A percentile compares a stretch with the other conserved stretches of the same genome.
Conservation (phyloP, 1,140 invertebrate species). For the Paralvinella palmiformis region DNA sequence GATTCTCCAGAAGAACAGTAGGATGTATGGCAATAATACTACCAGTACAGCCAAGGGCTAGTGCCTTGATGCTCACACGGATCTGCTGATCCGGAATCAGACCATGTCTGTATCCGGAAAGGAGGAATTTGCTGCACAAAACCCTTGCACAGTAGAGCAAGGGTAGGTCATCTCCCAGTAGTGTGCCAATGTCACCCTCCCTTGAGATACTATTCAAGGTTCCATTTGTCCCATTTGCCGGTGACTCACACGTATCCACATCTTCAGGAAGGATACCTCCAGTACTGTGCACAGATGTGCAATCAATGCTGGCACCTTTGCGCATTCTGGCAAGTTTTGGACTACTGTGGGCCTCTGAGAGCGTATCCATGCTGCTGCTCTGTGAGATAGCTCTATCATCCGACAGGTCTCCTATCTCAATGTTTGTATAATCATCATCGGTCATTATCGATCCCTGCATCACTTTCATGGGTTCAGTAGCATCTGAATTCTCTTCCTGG, state of each 20-base stretch:
- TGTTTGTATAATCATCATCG: constrained; percentile 37
- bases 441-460: too few relatives aligned
- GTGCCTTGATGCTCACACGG: constrained; percentile 76
- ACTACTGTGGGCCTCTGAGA: constrained; percentile 26
- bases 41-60: constrained; percentile 69
- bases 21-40: constrained; percentile 66
- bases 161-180: constrained; percentile 61
- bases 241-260: too few relatives aligned
- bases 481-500: too few relatives aligned
- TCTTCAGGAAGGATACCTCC: too few relatives aligned
- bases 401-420: constrained; percentile 33
- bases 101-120: constrained; percentile 59
- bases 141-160: constrained; percentile 70
- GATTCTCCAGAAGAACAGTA: constrained; percentile 31
- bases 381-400: constrained; percentile 32
- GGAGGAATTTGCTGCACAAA: constrained; percentile 67
- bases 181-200: constrained; percentile 58
- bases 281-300: too few relatives aligned
- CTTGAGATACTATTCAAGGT: too few relatives aligned
- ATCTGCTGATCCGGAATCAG: constrained; percentile 63
- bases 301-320: too few relatives aligned
- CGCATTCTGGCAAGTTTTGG: too few relatives aligned
- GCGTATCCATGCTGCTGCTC: constrained; percentile 42
- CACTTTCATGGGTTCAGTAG: too few relatives aligned
- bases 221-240: too few relatives aligned